Conservation (phyloP, 2,113 vertebrate genomes). For the Proterorhinus semilunaris region DNA sequence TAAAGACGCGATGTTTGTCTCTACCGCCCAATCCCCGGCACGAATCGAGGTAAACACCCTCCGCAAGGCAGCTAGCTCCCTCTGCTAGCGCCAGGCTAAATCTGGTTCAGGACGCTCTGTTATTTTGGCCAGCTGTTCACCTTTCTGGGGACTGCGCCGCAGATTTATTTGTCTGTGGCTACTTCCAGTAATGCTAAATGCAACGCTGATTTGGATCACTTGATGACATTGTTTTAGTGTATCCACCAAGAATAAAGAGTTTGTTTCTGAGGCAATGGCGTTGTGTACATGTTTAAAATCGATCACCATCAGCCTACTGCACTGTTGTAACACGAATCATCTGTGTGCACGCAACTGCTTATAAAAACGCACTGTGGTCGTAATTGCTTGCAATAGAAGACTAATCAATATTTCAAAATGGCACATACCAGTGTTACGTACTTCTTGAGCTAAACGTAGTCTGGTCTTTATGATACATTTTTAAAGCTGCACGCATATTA, state of each 20-base stretch:
- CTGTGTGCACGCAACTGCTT: too few species aligned
- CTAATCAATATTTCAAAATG: too few species aligned
- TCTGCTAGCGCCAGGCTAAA: conserved; percentile 49
- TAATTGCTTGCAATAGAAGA: too few species aligned
- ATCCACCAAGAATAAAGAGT: background rate
- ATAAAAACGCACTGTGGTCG: too few species aligned
- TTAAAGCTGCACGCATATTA: too few species aligned
- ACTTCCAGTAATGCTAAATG: background rate
- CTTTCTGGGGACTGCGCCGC: background rate
- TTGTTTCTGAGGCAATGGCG: background rate
- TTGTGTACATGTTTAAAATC: too few species aligned
- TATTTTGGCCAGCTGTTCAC: conserved; percentile 13
- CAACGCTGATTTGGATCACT: background rate
- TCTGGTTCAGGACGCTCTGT: conserved; percentile 22
- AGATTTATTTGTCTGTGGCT: background rate
- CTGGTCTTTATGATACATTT: too few species aligned
- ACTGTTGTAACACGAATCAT: too few species aligned
- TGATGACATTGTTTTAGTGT: background rate
- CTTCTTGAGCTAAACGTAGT: too few species aligned
- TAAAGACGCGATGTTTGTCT: conserved; percentile 39
- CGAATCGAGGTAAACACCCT: conserved; percentile 65
- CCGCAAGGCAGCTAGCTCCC: conserved; percentile 15
- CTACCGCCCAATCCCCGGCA: conserved; percentile 17
- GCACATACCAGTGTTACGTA: too few species aligned
- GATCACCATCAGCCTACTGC: too few species aligned